phyloP scores from a whole-genome alignment of 2,113 vertebrate genomes.

The Centropristis striata region DNA sequence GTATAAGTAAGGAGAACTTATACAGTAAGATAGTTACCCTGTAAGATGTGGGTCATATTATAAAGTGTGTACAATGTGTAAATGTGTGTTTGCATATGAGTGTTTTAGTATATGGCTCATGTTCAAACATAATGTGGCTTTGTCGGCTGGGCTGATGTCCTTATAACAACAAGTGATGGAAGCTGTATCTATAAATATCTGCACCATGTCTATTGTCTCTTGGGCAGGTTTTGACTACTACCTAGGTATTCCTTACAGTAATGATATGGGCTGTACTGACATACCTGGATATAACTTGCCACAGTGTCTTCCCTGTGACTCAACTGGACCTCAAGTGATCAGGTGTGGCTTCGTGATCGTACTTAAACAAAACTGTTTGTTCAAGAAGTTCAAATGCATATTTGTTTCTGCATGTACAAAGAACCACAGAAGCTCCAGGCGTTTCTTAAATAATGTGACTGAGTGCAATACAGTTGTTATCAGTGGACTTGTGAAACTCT shows the following conservation, averaged over 20 bases:
- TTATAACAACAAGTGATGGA: background rate
- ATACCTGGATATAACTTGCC: slow-evolving; percentile 90
- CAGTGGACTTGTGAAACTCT: background rate
- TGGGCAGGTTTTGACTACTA: slow-evolving; percentile 95
- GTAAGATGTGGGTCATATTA: too few species aligned
- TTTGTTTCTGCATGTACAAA: too few species aligned
- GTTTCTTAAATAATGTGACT: background rate
- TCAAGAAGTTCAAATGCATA: too few species aligned
- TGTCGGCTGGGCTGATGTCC: background rate
- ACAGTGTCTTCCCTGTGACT: slow-evolving; percentile 86
- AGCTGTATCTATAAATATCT: background rate
- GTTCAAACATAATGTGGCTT: background rate
- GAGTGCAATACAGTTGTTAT: background rate
- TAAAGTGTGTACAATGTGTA: background rate
- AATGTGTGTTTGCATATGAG: background rate
- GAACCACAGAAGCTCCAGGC: background rate
- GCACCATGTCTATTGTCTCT: slow-evolving; percentile 27
- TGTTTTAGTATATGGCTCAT: background rate
- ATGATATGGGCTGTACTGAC: slow-evolving; percentile 98
- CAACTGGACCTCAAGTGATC: accelerated
- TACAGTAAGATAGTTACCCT: too few species aligned
- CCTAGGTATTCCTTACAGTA: slow-evolving; percentile 95
- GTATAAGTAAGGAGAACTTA: too few species aligned
- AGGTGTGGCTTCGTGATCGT: slow-evolving; percentile 46
- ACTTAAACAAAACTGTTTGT: background rate